Evolutionary conservation across 2,888 invertebrate species (phyloP).

Genomic region (Xestia rhomboidea): DNA sequence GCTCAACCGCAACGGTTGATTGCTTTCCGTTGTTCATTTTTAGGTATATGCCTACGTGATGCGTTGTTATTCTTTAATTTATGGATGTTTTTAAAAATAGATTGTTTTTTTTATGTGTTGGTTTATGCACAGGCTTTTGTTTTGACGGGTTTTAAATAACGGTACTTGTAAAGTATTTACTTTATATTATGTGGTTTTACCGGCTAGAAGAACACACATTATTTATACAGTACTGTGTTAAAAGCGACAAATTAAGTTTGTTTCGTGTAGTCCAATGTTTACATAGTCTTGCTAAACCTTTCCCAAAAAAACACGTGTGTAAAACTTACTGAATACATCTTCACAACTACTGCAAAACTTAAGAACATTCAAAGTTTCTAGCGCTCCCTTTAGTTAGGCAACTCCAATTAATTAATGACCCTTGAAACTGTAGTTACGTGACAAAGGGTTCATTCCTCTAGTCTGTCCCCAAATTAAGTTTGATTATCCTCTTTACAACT

Average conservation of each 20-base stretch:
- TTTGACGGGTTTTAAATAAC: not conserved
- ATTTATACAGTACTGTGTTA: no score
- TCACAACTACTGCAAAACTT: conserved; percentile 13
- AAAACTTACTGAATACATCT: not conserved
- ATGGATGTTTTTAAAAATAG: not conserved
- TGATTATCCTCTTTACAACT: conserved; percentile 17
- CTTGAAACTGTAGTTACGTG: conserved; percentile 49
- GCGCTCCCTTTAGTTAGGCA: conserved; percentile 32
- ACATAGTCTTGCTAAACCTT: not conserved
- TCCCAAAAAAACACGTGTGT: not conserved
- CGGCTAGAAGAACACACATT: no score
- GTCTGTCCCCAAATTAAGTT: conserved; percentile 35
- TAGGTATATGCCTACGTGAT: not conserved
- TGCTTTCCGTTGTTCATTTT: conserved; percentile 15
- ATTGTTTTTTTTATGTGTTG: not conserved
- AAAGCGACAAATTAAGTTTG: no score
- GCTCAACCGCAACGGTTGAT: conserved; percentile 18
- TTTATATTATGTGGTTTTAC: no score
- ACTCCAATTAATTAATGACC: conserved; percentile 51
- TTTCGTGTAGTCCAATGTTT: not conserved
- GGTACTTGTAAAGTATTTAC: no score
- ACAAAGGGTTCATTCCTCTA: conserved; percentile 45
- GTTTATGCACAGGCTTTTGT: not conserved
- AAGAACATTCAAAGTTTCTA: conserved; percentile 41
- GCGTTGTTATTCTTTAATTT: conserved; percentile 11